These are phyloP conservation scores for Eonycteris spelaea DNA, from an alignment of 2,113 vertebrate species.

Conservation along the genomic window DNA sequence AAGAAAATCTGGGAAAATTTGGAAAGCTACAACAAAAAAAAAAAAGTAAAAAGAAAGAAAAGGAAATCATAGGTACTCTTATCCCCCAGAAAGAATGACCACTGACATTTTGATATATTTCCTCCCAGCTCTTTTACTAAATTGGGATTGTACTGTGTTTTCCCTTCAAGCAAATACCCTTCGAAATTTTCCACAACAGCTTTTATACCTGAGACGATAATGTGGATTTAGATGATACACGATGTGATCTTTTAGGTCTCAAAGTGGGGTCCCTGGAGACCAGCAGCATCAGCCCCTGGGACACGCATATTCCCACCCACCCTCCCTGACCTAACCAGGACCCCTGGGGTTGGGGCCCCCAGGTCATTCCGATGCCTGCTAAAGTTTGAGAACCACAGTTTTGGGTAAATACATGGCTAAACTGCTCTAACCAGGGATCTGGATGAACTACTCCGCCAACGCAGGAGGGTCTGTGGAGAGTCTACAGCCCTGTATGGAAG, in stretches of 20 bases:
- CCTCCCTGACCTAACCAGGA: not conserved
- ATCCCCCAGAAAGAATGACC: not conserved
- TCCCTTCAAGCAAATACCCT: not conserved
- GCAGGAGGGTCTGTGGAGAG: not conserved
- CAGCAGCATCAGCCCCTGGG: not conserved
- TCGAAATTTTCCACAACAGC: not conserved
- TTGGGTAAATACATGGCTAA: not conserved
- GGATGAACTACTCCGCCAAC: not conserved
- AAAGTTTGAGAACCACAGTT: not conserved
- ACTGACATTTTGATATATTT: not conserved
- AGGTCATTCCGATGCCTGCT: not conserved
- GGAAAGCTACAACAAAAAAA: not conserved
- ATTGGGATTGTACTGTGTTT: not conserved
- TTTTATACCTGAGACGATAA: not conserved
- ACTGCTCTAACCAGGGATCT: not conserved
- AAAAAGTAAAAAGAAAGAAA: not conserved
- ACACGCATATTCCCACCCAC: not conserved
- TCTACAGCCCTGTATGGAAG: not conserved
- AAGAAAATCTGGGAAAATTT: not conserved
- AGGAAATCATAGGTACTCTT: not conserved
- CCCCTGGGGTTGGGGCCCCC: not conserved
- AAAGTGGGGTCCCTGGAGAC: not conserved
- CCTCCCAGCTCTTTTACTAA: not conserved
- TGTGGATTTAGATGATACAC: not conserved
- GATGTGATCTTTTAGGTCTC: not conserved